Conservation (phyloP, 1,140 invertebrate genomes). For the Eumaeus atala region DNA sequence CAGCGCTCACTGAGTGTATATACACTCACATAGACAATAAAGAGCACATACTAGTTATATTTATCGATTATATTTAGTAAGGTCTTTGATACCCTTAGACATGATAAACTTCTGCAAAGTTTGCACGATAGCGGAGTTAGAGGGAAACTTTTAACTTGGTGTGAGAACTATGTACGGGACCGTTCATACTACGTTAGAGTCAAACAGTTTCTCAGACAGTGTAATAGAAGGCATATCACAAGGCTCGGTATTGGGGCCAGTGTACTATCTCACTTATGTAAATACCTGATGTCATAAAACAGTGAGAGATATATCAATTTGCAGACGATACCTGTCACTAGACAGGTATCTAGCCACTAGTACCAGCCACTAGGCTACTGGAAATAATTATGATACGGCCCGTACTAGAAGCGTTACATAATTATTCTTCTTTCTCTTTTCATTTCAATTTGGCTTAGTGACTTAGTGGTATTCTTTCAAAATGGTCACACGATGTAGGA, state of each 20-base stretch:
- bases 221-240: constrained; percentile 22
- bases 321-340: too few relatives aligned
- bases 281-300: constrained; percentile 16
- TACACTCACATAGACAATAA: constrained; percentile 16
- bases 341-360: too few relatives aligned
- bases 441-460: too few relatives aligned
- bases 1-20: constrained; percentile 20
- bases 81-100: not conserved
- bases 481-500: too few relatives aligned
- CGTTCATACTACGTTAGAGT: constrained; percentile 3
- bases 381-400: too few relatives aligned
- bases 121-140: constrained; percentile 9
- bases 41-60: constrained; percentile 14
- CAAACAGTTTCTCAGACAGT: not conserved
- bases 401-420: too few relatives aligned
- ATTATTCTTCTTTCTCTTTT: too few relatives aligned
- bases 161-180: constrained; percentile 6
- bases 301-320: constrained; percentile 22
- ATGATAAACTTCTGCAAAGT: not conserved
- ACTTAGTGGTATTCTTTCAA: too few relatives aligned
- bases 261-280: constrained; percentile 25
- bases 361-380: too few relatives aligned
- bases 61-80: constrained; percentile 12
- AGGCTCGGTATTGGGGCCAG: constrained; percentile 25
- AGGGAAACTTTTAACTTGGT: constrained; percentile 5